phyloP scores from a whole-genome alignment of 2,888 invertebrate species.

The Dolichomitus sp. region DNA sequence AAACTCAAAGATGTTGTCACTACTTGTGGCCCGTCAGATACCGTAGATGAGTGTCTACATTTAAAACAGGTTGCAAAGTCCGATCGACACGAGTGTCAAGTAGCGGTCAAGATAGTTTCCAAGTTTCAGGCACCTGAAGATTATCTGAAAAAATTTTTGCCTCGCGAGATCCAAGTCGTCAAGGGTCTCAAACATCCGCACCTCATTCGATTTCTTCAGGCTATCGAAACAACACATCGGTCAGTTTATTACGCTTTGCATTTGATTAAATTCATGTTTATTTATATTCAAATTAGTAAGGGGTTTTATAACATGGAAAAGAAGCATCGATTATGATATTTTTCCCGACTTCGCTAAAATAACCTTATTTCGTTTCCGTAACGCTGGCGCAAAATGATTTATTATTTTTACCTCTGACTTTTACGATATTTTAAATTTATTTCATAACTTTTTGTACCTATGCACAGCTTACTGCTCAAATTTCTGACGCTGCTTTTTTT shows the following conservation, averaged over 20 bases:
- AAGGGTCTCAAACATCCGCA: conserved; percentile 93
- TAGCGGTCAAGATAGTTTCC: conserved; percentile 94
- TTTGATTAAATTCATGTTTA: not conserved
- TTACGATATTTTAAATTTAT: no score
- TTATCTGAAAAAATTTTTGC: conserved; percentile 93
- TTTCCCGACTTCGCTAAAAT: no score
- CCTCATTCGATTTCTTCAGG: conserved; percentile 93
- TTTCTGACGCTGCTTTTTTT: no score
- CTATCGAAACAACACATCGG: conserved; percentile 95
- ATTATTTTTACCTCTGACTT: no score
- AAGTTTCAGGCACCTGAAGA: conserved; percentile 94
- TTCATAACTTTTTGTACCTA: no score
- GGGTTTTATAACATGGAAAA: no score
- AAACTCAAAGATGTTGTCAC: conserved; percentile 50
- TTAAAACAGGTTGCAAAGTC: conserved; percentile 90
- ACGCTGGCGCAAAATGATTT: no score
- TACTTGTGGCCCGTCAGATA: conserved; percentile 20
- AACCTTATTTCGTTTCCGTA: no score
- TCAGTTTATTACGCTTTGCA: conserved; percentile 77
- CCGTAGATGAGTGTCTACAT: conserved; percentile 61
- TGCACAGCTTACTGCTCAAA: no score
- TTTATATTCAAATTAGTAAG: not conserved
- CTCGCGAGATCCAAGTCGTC: conserved; percentile 94
- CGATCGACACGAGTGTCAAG: conserved; percentile 91
- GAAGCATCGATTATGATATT: no score